Evolutionary conservation across 2,113 vertebrate genomes (phyloP).

Genomic region (Butastur rufipennis): DNA sequence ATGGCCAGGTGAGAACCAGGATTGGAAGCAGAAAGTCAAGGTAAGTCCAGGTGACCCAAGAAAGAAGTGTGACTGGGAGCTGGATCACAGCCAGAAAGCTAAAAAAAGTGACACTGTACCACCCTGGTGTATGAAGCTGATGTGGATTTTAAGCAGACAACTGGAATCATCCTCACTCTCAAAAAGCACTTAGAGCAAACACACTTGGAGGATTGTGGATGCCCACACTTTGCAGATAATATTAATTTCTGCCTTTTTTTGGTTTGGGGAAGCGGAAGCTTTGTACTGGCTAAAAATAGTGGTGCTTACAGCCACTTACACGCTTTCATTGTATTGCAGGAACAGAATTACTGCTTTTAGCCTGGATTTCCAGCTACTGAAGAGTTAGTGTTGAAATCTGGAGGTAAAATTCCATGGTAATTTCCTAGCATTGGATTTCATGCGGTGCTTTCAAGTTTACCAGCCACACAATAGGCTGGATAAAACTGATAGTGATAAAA

Average conservation of each 20-base stretch:
- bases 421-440: background rate
- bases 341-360: background rate
- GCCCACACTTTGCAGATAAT: background rate
- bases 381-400: background rate
- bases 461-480: background rate
- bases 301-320: conserved; percentile 15
- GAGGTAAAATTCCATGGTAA: background rate
- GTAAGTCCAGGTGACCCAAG: background rate
- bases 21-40: background rate
- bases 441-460: background rate
- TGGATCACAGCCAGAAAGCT: background rate
- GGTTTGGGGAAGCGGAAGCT: conserved; percentile 36
- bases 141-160: background rate
- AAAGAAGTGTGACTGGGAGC: background rate
- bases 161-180: background rate
- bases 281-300: conserved; percentile 55
- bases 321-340: background rate
- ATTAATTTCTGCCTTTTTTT: background rate
- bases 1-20: background rate
- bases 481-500: background rate
- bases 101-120: background rate
- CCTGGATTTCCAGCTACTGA: conserved; percentile 22
- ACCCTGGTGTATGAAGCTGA: background rate
- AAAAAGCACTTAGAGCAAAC: background rate
- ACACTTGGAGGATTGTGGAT: background rate